Evolutionary conservation across 2,113 vertebrate species (phyloP).

Genomic region (Coptodon bakossiorum): DNA sequence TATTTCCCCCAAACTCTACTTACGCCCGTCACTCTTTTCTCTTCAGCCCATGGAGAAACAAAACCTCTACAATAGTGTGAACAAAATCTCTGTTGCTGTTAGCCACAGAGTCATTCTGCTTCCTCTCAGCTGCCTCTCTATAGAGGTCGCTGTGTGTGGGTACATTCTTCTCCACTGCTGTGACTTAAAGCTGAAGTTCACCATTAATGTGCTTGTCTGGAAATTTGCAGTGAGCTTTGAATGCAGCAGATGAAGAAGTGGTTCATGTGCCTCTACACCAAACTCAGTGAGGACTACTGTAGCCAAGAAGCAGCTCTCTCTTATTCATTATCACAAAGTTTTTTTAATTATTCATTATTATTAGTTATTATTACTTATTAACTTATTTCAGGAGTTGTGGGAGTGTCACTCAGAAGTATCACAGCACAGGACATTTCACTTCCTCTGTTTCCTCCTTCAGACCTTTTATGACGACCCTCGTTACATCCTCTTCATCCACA

Average conservation of each 20-base stretch:
- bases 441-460: not conserved
- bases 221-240: not conserved
- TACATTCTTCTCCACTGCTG: not conserved
- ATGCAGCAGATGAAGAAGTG: not conserved
- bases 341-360: not conserved
- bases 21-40: not conserved
- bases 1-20: not conserved
- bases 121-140: not conserved
- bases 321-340: not conserved
- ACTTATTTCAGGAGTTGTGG: not conserved
- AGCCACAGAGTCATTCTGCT: fast-evolving
- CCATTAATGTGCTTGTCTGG: fast-evolving
- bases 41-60: not conserved
- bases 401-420: not conserved
- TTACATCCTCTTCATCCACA: slow-evolving; percentile 75
- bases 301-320: not conserved
- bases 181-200: not conserved
- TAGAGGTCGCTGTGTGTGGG: not conserved
- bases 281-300: not conserved
- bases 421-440: not conserved
- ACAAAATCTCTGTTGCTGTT: fast-evolving
- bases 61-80: not conserved
- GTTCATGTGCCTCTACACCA: fast-evolving
- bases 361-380: not conserved
- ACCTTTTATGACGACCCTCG: slow-evolving; percentile 65